Base-by-base conservation (phyloP, 2,888 invertebrate species). In the Dascillus cervinus region DNA sequence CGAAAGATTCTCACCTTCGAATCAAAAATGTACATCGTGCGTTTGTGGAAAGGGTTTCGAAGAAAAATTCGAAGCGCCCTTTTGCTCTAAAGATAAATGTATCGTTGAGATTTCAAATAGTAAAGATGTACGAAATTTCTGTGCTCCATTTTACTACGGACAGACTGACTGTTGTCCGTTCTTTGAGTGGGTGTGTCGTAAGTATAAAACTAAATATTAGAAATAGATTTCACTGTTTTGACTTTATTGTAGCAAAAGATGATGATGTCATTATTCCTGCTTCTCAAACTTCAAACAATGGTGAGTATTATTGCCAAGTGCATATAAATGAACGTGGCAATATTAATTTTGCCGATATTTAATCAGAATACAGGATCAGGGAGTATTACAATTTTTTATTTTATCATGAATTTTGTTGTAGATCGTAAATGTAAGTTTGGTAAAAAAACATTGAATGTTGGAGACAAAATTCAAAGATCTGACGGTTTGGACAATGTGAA, bases 1-100 rank as follows among this genome's bases (percentile, higher is more conserved):
- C 3, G 28, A 34, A 10, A 28, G 17, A 17, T 39, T 45, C 17
- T 13, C 6, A 3, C 37, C 37, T 34, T 43, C 22, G 19, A 34
- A 20, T n/a, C 29, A 32, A n/a, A 34, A 34, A 4, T 48, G 48
- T 22, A 26, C 29, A 3, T 20, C 9, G 4, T 48, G 48, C 22
- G 42, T 48, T n/a, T 48, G 48, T 23, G 25, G 40, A 22, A 38
- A 46, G 33, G 29, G 37, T 14, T 48, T 40, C 19, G 34, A 29
- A 3, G 46, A 41, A 15, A 36, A 36, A 29, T 37, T 35, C 6
- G 42, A 44, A 9, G 34, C 34, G 17, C 32, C 39, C 3, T 27
- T 27, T n/a, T 36, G 36, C 22, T 20, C 20, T 27, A 22, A 10
- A 12, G 3, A 9, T 1, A 32, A 41, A 9, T 45, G 45, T 19